Base-by-base conservation (phyloP, 1,140 invertebrate species). In the Trichonephila inaurata region DNA sequence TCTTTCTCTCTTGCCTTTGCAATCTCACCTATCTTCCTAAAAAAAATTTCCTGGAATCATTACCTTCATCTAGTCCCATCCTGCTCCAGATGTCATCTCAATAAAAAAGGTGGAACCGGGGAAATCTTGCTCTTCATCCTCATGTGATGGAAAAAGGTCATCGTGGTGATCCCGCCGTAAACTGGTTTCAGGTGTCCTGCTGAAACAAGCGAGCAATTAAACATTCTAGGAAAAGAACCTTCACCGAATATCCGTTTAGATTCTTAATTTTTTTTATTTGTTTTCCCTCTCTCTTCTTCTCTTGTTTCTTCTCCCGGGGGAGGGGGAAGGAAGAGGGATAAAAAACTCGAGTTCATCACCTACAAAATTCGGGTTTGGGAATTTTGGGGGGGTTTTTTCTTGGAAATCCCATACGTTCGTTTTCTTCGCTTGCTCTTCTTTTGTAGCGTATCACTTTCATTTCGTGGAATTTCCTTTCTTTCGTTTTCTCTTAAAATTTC, bases 161-260 rank as follows among this genome's bases (percentile, higher is more conserved):
- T 77, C 72, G 12, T 77, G 72, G 72, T 77, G 72, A 40, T 77
- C 72, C 72, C 72, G 24, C 72, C 0, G 24, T 33, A 16, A 64
- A 77, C 72, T 77, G 72, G 72, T 77, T 77, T 77, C 72, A 77
- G 72, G 72, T 77, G 33, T 77, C 72, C 72, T 4, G 16, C 14
- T 14, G 33, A 77, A 28, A 77, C 72, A 40, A 77, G 28, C 33
- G 16, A 40, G 24, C 72, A 77, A 77, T 77, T 77, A 77, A 77
- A 77, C 28, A 18, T 77, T 77, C 72, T 77, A 3, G 66, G 66
- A 69, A 69, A 69, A 66, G 24, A 69, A 69, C 66, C 66, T 24
- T 69, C 66, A 28, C 66, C 66, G 66, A 69, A 69, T 69, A 69
- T 69, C 66, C 66, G 66, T 69, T 69, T 69, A 24, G n/a, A 24